phyloP scores from a whole-genome alignment of 1,140 invertebrate species.

The Scaptomyza hsui region DNA sequence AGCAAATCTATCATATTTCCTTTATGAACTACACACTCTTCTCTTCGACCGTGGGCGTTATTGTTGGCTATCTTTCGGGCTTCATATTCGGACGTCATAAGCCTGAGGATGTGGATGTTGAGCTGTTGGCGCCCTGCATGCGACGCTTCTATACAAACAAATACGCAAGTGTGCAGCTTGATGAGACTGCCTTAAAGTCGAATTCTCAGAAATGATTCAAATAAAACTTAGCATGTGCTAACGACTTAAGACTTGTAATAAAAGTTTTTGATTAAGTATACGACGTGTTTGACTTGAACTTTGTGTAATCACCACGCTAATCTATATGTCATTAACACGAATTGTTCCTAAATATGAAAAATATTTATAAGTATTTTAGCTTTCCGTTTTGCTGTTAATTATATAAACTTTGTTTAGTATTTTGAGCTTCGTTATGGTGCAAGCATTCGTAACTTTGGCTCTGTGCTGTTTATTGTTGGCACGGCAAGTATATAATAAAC shows the following conservation, averaged over 20 bases:
- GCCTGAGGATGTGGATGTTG: conserved; percentile 56
- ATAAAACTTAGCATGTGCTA: conserved; percentile 28
- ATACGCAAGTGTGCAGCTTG: conserved; percentile 58
- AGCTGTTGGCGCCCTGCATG: conserved; percentile 64
- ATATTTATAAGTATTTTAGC: neutral
- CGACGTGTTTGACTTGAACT: conserved; percentile 29
- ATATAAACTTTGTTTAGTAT: conserved; percentile 86
- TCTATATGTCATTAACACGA: conserved; percentile 9
- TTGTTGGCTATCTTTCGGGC: conserved; percentile 36
- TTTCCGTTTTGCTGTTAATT: neutral
- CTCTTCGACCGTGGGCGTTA: conserved; percentile 42
- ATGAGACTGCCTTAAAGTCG: conserved; percentile 40
- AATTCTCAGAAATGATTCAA: conserved; percentile 38
- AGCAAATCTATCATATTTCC: conserved; percentile 70
- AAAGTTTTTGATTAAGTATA: conserved; percentile 24
- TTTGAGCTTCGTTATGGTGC: conserved; percentile 91
- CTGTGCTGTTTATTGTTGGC: conserved; percentile 88
- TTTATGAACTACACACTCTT: conserved; percentile 62
- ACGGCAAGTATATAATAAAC: conserved; percentile 86
- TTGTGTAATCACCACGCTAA: conserved; percentile 1
- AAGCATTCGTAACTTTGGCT: conserved; percentile 89
- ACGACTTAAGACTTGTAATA: conserved; percentile 22
- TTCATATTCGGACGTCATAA: conserved; percentile 57
- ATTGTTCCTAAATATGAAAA: conserved; percentile 7
- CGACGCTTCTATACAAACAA: conserved; percentile 43